phyloP scores from a whole-genome alignment of 1,140 invertebrate species.

The Micrasema longulum region DNA sequence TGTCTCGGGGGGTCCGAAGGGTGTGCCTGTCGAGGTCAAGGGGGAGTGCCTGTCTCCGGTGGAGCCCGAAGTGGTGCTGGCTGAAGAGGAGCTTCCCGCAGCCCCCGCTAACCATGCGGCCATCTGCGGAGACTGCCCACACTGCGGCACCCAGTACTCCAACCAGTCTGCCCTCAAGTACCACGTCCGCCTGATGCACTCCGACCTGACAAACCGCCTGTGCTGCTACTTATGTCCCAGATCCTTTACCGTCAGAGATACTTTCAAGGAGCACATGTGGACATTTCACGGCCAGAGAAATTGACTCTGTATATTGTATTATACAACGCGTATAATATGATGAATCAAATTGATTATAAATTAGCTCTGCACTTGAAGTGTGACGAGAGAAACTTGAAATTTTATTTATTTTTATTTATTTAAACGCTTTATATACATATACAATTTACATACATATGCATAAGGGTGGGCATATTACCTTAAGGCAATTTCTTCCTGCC shows the following conservation, averaged over 20 bases:
- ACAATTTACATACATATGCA: too few species aligned
- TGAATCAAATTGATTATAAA: too few species aligned
- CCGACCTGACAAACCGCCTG: slow-evolving; percentile 73
- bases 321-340: too few species aligned
- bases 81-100: slow-evolving; percentile 58
- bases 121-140: slow-evolving; percentile 74
- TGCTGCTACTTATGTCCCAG: slow-evolving; percentile 76
- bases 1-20: too few species aligned
- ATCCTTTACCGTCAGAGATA: slow-evolving; percentile 73
- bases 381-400: too few species aligned
- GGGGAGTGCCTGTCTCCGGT: slow-evolving; percentile 63
- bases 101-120: slow-evolving; percentile 66
- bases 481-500: too few species aligned
- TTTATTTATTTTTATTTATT: too few species aligned
- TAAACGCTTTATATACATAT: too few species aligned
- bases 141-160: slow-evolving; percentile 74
- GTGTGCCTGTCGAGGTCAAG: slow-evolving; percentile 56
- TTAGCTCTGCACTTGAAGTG: too few species aligned
- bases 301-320: too few species aligned
- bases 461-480: too few species aligned
- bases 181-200: slow-evolving; percentile 77
- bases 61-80: slow-evolving; percentile 65
- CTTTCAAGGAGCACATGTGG: slow-evolving; percentile 76
- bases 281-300: slow-evolving; percentile 73
- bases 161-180: slow-evolving; percentile 78